phyloP scores from a whole-genome alignment of 2,888 invertebrate species.

The Oscheius sp. region DNA sequence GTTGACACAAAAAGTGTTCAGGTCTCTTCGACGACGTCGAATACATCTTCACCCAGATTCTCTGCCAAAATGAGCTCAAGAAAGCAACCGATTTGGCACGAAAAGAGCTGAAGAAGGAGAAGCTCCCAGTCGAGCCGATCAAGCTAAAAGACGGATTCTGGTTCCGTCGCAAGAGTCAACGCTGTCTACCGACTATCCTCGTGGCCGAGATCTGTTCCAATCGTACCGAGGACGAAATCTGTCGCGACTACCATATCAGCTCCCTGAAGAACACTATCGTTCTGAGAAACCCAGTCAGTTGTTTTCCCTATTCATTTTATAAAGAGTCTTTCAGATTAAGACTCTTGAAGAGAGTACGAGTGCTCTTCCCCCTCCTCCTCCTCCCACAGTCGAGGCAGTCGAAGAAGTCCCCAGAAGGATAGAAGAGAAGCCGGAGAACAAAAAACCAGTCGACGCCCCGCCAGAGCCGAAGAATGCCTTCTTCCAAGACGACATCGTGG shows the following conservation, averaged over 20 bases:
- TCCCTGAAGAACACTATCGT: constrained; percentile 9
- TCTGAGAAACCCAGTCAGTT: constrained; percentile 12
- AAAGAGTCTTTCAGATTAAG: no score
- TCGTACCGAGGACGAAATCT: constrained; percentile 23
- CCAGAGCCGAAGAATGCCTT: background rate
- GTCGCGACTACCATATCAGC: background rate
- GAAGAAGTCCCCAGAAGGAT: background rate
- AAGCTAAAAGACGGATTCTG: constrained; percentile 9
- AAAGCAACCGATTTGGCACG: background rate
- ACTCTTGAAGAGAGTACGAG: no score
- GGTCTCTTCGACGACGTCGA: background rate
- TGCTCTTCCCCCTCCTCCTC: no score
- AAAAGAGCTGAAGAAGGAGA: background rate
- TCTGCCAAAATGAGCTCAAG: background rate
- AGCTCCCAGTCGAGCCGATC: background rate
- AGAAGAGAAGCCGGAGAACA: background rate
- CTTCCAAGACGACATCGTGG: background rate
- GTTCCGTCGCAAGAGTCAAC: constrained; percentile 25
- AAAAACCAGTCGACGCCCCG: background rate
- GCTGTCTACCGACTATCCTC: constrained; percentile 17
- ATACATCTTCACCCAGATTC: constrained; percentile 5
- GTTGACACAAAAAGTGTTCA: background rate
- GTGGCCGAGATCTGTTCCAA: constrained; percentile 26
- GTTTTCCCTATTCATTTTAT: no score
- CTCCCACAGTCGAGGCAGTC: background rate